Evolutionary conservation across 2,797 vertebrate genomes (phyloP).

Genomic region (Philypnodon macrostomus): DNA sequence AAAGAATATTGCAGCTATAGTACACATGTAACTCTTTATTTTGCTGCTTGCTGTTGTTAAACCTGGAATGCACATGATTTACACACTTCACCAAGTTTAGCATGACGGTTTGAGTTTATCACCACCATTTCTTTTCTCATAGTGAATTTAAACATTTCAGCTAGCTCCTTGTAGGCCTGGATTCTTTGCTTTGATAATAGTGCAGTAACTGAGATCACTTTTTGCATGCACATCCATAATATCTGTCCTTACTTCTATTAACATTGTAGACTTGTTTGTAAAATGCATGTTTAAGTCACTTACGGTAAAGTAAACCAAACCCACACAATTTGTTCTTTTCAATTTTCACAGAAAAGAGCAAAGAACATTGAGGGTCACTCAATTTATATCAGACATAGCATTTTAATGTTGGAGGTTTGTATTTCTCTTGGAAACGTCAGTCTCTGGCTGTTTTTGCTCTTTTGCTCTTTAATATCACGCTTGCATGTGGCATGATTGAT

Average conservation of each 20-base stretch:
- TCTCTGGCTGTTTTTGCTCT: slow-evolving; percentile 38
- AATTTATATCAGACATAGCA: slow-evolving; percentile 99
- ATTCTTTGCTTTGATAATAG: slow-evolving; percentile 28
- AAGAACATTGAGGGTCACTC: slow-evolving; percentile 98
- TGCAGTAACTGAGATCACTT: slow-evolving; percentile 16
- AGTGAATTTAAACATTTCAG: slow-evolving; percentile 12
- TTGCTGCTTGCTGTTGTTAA: slow-evolving; percentile 53
- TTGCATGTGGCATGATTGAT: slow-evolving; percentile 60
- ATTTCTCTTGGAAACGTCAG: slow-evolving; percentile 53
- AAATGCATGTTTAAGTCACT: slow-evolving; percentile 55
- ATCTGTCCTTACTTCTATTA: slow-evolving; percentile 40
- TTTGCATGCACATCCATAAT: slow-evolving; percentile 56
- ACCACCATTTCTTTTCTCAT: slow-evolving; percentile 26
- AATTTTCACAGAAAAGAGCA: slow-evolving; percentile 93
- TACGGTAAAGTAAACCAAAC: slow-evolving; percentile 55
- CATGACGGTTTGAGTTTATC: slow-evolving; percentile 40
- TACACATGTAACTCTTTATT: slow-evolving; percentile 11
- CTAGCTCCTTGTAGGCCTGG: slow-evolving; percentile 2
- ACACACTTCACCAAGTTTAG: slow-evolving; percentile 25
- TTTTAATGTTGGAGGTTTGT: slow-evolving; percentile 99
- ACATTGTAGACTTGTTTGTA: slow-evolving; percentile 32
- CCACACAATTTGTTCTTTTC: slow-evolving; percentile 64
- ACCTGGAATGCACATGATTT: slow-evolving; percentile 60
- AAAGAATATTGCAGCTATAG: slow-evolving; percentile 3
- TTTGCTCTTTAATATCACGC: slow-evolving; percentile 62